Evolutionary conservation across 2,888 invertebrate genomes (phyloP).

Genomic region (Linhomoeus sp.): DNA sequence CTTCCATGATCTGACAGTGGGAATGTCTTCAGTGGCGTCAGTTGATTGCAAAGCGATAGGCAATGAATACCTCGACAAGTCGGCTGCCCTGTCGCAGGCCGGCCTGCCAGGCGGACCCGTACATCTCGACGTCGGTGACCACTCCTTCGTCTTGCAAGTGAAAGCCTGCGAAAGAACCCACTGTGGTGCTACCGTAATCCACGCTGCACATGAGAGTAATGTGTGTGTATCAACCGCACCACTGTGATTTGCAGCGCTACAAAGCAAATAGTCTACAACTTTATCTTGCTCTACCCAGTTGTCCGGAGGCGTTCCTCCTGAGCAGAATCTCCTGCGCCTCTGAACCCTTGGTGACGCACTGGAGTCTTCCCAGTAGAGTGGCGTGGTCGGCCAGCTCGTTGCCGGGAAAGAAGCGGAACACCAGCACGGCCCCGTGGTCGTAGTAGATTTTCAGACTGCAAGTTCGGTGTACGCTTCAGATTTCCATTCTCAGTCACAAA

Average conservation of each 20-base stretch:
- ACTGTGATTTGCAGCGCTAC: too few relatives aligned
- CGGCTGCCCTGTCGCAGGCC: slow-evolving; percentile 74
- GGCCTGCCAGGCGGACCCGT: slow-evolving; percentile 40
- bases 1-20: slow-evolving; percentile 1
- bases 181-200: background rate
- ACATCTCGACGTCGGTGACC: slow-evolving; percentile 68
- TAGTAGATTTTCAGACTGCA: slow-evolving; percentile 51
- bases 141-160: slow-evolving; percentile 41
- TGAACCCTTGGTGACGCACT: slow-evolving; percentile 48
- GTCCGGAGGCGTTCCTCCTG: slow-evolving; percentile 56
- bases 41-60: too few relatives aligned
- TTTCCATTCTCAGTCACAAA: too few relatives aligned
- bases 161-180: too few relatives aligned
- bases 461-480: too few relatives aligned
- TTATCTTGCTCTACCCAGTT: too few relatives aligned
- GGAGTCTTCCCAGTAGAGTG: slow-evolving; percentile 50
- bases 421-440: slow-evolving; percentile 81
- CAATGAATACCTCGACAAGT: slow-evolving; percentile 47
- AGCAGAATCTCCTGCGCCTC: slow-evolving; percentile 55
- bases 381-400: background rate
- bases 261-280: too few relatives aligned
- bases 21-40: too few relatives aligned
- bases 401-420: slow-evolving; percentile 13
- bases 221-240: too few relatives aligned
- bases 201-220: too few relatives aligned